These are phyloP conservation scores for Chelonoidis abingdonii DNA, from an alignment of 2,113 vertebrate species.

Conservation along the genomic window DNA sequence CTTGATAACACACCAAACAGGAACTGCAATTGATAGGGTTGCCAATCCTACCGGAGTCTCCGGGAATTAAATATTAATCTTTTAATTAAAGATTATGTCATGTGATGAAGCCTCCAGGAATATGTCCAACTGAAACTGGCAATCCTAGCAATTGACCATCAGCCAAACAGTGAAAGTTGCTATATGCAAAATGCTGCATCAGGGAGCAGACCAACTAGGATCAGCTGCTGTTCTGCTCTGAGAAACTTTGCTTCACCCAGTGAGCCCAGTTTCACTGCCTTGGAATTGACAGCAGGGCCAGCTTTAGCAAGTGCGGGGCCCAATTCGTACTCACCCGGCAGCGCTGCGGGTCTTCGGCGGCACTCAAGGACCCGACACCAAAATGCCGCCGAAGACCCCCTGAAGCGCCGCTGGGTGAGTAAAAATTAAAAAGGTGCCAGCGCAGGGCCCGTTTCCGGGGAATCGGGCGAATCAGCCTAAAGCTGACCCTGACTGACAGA, in stretches of 20 bases:
- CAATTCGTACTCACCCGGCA: too few species aligned
- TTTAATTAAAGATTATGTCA: background rate
- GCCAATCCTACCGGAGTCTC: background rate
- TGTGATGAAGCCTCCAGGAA: background rate
- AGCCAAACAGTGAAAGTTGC: background rate
- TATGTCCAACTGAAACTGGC: background rate
- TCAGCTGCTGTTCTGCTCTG: background rate
- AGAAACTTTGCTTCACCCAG: background rate
- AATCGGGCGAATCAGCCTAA: too few species aligned
- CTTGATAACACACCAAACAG: background rate
- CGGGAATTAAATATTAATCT: background rate
- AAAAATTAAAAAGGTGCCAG: too few species aligned
- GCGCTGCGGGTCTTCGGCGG: too few species aligned
- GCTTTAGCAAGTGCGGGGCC: too few species aligned
- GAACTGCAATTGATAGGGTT: background rate
- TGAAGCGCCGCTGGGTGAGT: too few species aligned
- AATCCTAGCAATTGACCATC: background rate
- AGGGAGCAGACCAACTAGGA: background rate
- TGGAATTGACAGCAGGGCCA: background rate
- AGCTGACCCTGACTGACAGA: too few species aligned
- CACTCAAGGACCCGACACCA: too few species aligned
- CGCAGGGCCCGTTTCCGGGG: too few species aligned
- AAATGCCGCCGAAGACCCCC: too few species aligned
- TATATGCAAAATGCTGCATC: background rate
- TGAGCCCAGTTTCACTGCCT: background rate